Conservation (phyloP, 2,113 vertebrate species). For the Entosphenus tridentatus region DNA sequence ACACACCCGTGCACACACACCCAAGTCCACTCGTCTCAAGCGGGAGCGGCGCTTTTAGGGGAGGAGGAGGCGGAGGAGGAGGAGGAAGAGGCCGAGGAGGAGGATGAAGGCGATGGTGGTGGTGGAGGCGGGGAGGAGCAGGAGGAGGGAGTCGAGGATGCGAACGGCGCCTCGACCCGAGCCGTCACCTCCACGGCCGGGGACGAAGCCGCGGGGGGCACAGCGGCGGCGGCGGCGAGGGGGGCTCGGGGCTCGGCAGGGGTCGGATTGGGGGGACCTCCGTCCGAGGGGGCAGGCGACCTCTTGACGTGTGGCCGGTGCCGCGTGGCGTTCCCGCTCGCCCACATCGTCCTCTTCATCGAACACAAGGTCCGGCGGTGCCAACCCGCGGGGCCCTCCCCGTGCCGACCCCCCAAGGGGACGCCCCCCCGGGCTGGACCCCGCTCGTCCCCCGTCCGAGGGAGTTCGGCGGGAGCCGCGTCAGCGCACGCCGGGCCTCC, state of each 20-base stretch:
- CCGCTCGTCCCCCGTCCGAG: not conserved
- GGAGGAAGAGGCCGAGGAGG: too few relatives aligned
- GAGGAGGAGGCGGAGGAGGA: too few relatives aligned
- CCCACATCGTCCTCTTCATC: slow-evolving; percentile 36
- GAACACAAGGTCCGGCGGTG: slow-evolving; percentile 38
- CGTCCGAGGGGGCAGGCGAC: slow-evolving; percentile 17
- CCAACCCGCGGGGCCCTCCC: slow-evolving; percentile 7
- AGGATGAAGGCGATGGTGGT: not conserved
- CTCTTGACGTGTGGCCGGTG: slow-evolving; percentile 39
- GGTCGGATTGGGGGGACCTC: not conserved
- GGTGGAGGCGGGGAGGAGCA: not conserved
- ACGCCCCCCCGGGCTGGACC: not conserved
- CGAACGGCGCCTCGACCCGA: not conserved
- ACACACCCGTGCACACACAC: too few relatives aligned
- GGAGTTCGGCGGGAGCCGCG: too few relatives aligned
- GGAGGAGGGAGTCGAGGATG: not conserved
- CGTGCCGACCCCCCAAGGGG: not conserved
- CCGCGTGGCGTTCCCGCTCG: slow-evolving; percentile 31
- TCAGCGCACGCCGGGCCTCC: too few relatives aligned
- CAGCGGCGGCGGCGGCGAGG: not conserved
- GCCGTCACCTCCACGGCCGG: not conserved
- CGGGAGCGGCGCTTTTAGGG: too few relatives aligned
- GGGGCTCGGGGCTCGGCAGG: not conserved
- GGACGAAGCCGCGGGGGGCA: not conserved
- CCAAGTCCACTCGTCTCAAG: too few relatives aligned